phyloP scores from a whole-genome alignment of 2,113 vertebrate genomes.

The Drymodes brunneopygia region DNA sequence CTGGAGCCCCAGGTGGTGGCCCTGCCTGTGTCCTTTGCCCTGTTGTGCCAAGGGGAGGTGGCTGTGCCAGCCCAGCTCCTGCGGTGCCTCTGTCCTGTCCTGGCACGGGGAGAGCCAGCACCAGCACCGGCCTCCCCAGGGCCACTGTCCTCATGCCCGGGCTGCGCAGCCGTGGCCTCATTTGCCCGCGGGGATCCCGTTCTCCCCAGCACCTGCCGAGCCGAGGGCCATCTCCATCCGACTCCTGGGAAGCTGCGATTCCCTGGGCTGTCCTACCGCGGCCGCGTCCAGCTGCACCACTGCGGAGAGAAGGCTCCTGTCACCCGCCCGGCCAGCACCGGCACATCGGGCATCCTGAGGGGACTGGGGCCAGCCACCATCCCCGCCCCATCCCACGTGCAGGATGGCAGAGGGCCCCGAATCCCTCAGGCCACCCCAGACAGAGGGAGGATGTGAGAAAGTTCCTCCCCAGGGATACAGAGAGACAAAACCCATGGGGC shows the following conservation, averaged over 20 bases:
- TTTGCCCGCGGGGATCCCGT: neutral
- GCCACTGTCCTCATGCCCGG: rapidly evolving
- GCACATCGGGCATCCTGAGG: neutral
- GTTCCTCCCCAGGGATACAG: neutral
- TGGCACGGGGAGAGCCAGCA: rapidly evolving
- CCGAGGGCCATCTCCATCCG: neutral
- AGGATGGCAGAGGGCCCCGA: neutral
- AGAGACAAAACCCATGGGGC: neutral
- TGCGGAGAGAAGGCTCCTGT: neutral
- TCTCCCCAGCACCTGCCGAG: neutral
- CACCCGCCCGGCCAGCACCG: rapidly evolving
- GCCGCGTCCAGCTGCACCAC: neutral
- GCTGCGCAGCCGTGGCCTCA: neutral
- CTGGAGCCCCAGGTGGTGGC: neutral
- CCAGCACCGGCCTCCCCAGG: neutral
- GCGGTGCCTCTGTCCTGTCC: neutral
- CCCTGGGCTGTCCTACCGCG: neutral
- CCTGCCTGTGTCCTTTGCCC: neutral
- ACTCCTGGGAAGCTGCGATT: neutral
- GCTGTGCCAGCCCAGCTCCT: neutral
- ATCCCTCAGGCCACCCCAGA: neutral
- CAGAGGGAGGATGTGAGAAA: neutral
- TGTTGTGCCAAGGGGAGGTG: rapidly evolving
- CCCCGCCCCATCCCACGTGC: neutral
- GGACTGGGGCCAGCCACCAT: neutral